Conservation (phyloP, 2,797 vertebrate species). For the Hyperoplus immaculatus region DNA sequence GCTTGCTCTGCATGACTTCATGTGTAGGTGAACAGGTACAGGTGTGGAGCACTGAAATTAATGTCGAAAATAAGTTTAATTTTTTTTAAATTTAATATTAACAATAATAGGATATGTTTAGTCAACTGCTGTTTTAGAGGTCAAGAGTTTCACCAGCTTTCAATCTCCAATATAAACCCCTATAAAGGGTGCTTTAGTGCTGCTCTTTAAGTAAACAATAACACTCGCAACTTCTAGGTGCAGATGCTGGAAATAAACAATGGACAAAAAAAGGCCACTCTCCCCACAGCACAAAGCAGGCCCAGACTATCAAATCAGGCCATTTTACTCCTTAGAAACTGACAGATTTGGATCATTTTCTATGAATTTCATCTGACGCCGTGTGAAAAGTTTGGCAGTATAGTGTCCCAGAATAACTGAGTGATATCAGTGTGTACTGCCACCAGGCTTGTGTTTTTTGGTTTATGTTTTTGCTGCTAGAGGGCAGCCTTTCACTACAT, state of each 20-base stretch:
- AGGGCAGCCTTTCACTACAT: constrained; percentile 33
- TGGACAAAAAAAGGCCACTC: background rate
- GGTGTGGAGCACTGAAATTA: background rate
- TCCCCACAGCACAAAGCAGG: background rate
- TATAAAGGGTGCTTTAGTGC: background rate
- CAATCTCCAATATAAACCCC: background rate
- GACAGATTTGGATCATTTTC: background rate
- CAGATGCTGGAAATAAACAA: constrained; percentile 3
- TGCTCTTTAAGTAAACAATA: background rate
- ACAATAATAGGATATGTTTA: too few relatives aligned
- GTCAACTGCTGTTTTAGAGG: background rate
- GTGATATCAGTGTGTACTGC: too few relatives aligned
- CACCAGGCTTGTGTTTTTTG: background rate
- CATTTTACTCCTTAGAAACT: background rate
- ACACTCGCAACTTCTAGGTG: background rate
- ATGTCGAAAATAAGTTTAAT: background rate
- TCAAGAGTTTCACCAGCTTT: background rate
- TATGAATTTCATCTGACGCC: background rate
- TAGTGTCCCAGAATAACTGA: background rate
- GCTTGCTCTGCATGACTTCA: background rate
- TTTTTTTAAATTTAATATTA: too few relatives aligned
- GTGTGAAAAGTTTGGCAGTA: background rate
- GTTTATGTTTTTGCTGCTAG: constrained; percentile 27
- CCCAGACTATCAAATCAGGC: background rate
- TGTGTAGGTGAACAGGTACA: background rate